Evolutionary conservation across 2,888 invertebrate species (phyloP).

Genomic region (Mesoligia furuncula): DNA sequence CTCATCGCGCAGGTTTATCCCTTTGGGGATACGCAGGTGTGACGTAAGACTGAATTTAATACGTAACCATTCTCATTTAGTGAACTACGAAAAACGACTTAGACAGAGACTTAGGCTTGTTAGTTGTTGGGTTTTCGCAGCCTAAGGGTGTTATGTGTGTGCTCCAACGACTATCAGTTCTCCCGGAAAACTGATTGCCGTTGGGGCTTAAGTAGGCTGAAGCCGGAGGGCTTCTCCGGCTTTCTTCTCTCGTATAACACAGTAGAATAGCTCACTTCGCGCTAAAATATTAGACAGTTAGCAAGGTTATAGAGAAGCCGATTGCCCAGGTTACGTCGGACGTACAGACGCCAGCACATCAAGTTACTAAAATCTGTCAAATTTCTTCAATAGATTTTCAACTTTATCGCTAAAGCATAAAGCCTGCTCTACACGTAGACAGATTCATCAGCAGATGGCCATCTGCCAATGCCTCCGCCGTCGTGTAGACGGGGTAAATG

Average conservation of each 20-base stretch:
- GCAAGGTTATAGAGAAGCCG: background rate
- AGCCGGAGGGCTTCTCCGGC: background rate
- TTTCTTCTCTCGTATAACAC: background rate
- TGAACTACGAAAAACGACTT: background rate
- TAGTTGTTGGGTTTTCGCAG: no score
- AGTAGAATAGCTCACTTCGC: background rate
- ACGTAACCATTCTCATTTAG: background rate
- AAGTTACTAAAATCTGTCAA: no score
- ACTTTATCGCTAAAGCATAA: no score
- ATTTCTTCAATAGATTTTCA: no score
- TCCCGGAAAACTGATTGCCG: background rate
- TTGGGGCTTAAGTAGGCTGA: background rate
- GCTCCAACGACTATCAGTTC: no score
- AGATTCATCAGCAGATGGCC: no score
- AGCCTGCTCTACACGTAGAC: no score
- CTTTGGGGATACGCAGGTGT: background rate
- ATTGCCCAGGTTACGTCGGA: background rate
- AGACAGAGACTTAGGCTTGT: no score
- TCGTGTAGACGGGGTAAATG: no score
- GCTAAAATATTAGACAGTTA: background rate
- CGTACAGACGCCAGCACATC: no score
- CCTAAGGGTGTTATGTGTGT: no score
- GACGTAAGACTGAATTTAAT: background rate
- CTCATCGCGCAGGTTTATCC: background rate
- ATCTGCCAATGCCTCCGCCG: no score